These are phyloP conservation scores for Phragmatobia fuliginosa DNA, from an alignment of 2,888 invertebrate species.

Conservation along the genomic window DNA sequence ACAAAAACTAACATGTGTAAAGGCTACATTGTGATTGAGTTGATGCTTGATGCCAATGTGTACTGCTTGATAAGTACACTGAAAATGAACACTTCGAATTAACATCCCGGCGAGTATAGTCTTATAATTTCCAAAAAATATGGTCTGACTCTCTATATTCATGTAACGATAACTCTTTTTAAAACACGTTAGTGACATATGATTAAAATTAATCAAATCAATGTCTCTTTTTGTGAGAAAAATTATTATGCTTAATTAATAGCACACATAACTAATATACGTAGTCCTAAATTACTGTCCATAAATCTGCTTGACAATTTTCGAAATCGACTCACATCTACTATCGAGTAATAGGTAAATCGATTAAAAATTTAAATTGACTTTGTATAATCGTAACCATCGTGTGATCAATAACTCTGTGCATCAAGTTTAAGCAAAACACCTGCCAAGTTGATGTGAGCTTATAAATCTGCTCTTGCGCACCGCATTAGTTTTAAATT, in stretches of 20 bases:
- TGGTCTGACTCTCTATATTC: too few relatives aligned
- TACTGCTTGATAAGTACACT: too few relatives aligned
- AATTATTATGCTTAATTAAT: too few relatives aligned
- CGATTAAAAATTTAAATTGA: slow-evolving; percentile 21
- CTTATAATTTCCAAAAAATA: neutral
- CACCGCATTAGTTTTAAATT: slow-evolving; percentile 19
- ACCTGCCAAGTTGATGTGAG: slow-evolving; percentile 16
- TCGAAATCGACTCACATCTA: neutral
- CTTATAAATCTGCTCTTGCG: slow-evolving; percentile 9
- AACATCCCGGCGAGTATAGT: neutral
- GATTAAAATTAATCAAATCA: neutral
- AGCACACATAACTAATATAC: neutral
- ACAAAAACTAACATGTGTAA: neutral
- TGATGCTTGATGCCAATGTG: too few relatives aligned
- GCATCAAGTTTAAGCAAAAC: slow-evolving; percentile 15
- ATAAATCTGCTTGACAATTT: slow-evolving; percentile 10
- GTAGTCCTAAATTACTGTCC: neutral
- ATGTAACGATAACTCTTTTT: too few relatives aligned
- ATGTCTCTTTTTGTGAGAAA: neutral
- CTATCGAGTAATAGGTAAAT: slow-evolving; percentile 7
- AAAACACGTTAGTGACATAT: too few relatives aligned
- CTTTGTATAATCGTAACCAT: slow-evolving; percentile 2
- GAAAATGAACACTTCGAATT: neutral
- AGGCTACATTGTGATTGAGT: too few relatives aligned
- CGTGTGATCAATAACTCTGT: slow-evolving; percentile 12